These are phyloP conservation scores for Pseudorhiza aurosa DNA, from an alignment of 30 jellyfish, hydroid and myxozoan genomes.

Conservation along the genomic window DNA sequence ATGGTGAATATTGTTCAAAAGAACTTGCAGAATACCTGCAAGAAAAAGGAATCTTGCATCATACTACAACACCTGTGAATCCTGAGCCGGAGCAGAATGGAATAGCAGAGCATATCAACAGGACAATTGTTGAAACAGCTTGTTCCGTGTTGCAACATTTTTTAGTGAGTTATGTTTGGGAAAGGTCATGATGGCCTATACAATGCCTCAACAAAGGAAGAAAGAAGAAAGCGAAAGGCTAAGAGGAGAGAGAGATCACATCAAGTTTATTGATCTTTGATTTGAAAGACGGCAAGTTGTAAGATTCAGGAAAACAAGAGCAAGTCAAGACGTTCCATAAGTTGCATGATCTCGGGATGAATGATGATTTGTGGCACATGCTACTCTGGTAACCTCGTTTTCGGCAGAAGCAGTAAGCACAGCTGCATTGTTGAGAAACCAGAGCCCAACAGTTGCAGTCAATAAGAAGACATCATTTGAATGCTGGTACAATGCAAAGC, in stretches of 20 bases:
- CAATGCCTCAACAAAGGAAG: too few species aligned
- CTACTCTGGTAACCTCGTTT: conserved; percentile 25
- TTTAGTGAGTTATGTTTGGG: too few species aligned
- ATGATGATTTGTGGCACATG: too few species aligned
- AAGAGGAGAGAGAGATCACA: too few species aligned
- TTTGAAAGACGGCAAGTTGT: too few species aligned
- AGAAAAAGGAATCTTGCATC: conserved; percentile 27
- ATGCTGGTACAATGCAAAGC: conserved; percentile 47
- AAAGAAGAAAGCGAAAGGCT: too few species aligned
- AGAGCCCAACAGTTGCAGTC: conserved; percentile 39
- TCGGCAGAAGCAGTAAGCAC: conserved; percentile 66
- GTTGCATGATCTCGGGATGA: too few species aligned
- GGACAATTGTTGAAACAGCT: conserved; percentile 39
- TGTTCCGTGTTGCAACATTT: conserved; percentile 39
- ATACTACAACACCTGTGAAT: conserved; percentile 21
- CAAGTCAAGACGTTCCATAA: too few species aligned
- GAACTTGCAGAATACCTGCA: not conserved
- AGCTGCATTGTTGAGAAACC: conserved; percentile 23
- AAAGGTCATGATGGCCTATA: too few species aligned
- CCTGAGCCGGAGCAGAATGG: conserved; percentile 48
- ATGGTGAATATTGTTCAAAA: conserved; percentile 50
- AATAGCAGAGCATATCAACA: conserved; percentile 46
- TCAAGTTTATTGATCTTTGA: too few species aligned
- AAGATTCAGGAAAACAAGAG: too few species aligned
- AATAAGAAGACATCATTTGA: conserved; percentile 40